phyloP scores from a whole-genome alignment of 2,113 vertebrate genomes.

The Syngnathus floridae region DNA sequence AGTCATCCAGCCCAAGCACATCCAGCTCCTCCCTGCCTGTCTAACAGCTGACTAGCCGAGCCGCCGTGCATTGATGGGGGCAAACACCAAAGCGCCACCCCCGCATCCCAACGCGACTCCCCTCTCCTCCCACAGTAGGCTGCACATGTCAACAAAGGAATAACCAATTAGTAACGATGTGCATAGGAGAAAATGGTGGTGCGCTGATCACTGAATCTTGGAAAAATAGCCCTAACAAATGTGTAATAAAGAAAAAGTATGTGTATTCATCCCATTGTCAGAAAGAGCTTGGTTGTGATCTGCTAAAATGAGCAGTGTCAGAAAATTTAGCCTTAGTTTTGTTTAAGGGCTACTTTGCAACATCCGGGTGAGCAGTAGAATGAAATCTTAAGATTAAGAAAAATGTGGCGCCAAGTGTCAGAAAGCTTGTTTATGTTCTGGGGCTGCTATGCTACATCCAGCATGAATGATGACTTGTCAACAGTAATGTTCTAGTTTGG shows the following conservation, averaged over 20 bases:
- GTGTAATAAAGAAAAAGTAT: not conserved
- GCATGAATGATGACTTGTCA: not conserved
- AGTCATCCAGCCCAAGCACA: slow-evolving; percentile 62
- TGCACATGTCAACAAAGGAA: not conserved
- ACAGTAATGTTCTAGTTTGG: not conserved
- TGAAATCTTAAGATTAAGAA: not conserved
- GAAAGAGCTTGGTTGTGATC: too few relatives aligned
- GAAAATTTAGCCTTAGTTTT: not conserved
- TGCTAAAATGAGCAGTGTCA: too few relatives aligned
- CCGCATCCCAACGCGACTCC: not conserved
- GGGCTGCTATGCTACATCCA: not conserved
- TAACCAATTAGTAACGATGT: not conserved
- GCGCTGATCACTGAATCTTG: not conserved
- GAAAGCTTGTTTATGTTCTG: not conserved
- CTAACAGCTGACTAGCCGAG: slow-evolving; percentile 59
- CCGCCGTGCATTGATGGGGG: slow-evolving; percentile 43
- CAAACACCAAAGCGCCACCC: slow-evolving; percentile 24
- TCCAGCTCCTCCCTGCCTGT: slow-evolving; percentile 45
- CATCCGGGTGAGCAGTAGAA: not conserved
- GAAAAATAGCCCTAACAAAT: not conserved
- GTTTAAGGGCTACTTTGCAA: not conserved
- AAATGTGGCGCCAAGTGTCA: not conserved
- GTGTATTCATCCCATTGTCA: not conserved
- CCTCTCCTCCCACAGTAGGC: not conserved
- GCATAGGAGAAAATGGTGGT: not conserved